phyloP scores from a whole-genome alignment of 2,797 vertebrate species.

The Coccyzus lansbergi region DNA sequence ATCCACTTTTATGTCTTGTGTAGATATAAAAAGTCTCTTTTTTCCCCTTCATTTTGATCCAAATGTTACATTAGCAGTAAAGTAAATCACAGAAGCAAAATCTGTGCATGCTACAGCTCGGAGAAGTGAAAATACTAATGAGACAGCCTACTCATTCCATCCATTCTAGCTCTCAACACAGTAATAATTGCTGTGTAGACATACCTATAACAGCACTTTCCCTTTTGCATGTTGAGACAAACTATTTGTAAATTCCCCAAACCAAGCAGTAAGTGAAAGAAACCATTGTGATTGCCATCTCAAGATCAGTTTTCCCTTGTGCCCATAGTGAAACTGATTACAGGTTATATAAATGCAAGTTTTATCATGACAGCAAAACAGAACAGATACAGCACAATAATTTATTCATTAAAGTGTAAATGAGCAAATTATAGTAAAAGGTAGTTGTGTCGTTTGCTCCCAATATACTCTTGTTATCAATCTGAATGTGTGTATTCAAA shows the following conservation, averaged over 20 bases:
- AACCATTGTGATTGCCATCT: conserved; percentile 31
- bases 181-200: not conserved
- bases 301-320: conserved; percentile 64
- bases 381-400: conserved; percentile 80
- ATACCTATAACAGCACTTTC: not conserved
- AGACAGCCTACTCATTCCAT: not conserved
- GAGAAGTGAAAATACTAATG: not conserved
- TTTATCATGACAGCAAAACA: conserved; percentile 69
- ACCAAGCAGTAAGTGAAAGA: not conserved
- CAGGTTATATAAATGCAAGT: conserved; percentile 72
- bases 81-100: not conserved
- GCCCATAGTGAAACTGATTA: conserved; percentile 64
- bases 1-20: not conserved
- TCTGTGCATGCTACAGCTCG: not conserved
- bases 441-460: conserved; percentile 26
- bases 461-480: not conserved
- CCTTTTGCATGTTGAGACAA: conserved; percentile 54
- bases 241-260: conserved; percentile 34
- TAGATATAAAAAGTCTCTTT: not conserved
- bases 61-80: not conserved
- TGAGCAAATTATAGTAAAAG: conserved; percentile 56
- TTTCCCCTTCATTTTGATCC: not conserved
- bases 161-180: not conserved
- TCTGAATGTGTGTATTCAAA: not conserved
- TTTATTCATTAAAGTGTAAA: conserved; percentile 86